Percentiles rank a stretch among this genome's conserved stretches.
phyloP scores from a whole-genome alignment of 2,888 invertebrate species.

The Chrysolina americana region DNA sequence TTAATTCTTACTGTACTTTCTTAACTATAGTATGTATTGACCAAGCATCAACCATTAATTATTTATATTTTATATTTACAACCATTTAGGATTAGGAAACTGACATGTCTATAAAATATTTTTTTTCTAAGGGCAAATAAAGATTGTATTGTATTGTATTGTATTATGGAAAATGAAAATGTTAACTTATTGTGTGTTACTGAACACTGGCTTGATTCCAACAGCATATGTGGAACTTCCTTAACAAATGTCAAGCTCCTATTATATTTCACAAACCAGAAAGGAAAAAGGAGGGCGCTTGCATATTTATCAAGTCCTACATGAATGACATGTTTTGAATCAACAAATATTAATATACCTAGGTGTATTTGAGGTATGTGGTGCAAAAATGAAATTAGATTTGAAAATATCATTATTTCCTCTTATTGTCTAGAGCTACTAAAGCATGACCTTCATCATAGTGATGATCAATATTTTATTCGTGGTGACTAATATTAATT shows the following conservation, averaged over 20 bases:
- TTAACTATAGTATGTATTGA: too few relatives aligned
- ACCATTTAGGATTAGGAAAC: too few relatives aligned
- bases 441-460: conserved; percentile 9
- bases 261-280: conserved; percentile 7
- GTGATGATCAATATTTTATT: conserved; percentile 14
- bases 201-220: conserved; percentile 29
- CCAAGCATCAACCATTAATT: too few relatives aligned
- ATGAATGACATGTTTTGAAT: conserved; percentile 3
- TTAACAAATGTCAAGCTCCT: conserved; percentile 18
- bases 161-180: conserved; percentile 19
- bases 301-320: conserved; percentile 29
- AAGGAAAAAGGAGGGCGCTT: conserved; percentile 29
- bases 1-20: too few relatives aligned
- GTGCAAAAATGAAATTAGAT: conserved; percentile 13
- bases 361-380: conserved; percentile 16
- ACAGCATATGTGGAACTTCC: conserved; percentile 14
- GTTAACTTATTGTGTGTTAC: conserved; percentile 10
- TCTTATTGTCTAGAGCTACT: conserved; percentile 17
- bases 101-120: too few relatives aligned
- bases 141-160: too few relatives aligned
- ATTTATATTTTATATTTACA: too few relatives aligned
- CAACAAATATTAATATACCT: neutral
- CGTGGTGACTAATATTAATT: conserved; percentile 1
- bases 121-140: too few relatives aligned
- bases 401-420: conserved; percentile 6